Base-by-base conservation (phyloP, 2,888 invertebrate genomes). In the Galerucella pusilla region DNA sequence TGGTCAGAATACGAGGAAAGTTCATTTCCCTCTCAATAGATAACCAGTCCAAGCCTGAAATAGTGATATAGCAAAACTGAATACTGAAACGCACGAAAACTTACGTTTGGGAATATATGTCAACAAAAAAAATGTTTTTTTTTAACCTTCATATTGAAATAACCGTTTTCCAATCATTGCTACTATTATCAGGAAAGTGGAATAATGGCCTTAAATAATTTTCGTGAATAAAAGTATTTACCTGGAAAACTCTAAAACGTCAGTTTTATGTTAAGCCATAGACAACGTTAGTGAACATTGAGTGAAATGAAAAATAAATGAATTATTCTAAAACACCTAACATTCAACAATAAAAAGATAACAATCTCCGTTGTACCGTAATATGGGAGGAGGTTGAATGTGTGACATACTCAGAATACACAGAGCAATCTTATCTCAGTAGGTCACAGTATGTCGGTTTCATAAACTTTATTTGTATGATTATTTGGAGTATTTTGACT, bases 361-460 rank as follows among this genome's bases (percentile, higher is more conserved):
- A 83, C 83, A 83, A 82, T 82, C 83, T 7, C 35, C 81, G 81
- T 77, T 74, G 77, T 59, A 66, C 80, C 69, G 80, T 84, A 84
- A 85, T 85, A 85, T 85, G 85, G 81, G 79, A 59, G n/a, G 49
- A 35, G 61, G 64, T 75, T 73, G 76, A 73, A 75, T 77, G 78
- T 78, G 76, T 71, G 73, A 77, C 76, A 68, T 70, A 75, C 71
- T 77, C 79, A 84, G 84, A 83, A 83, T 82, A 82, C 84, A 81
- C 80, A 81, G 78, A 82, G 83, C 81, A 82, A 77, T 80, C 74
- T 79, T 73, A 78, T 77, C 74, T 74, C 77, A 75, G 75, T 80
- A 88, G 89, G 93, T 94, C 94, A 97, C 92, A 97, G 94, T 90
- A 97, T 97, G 88, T 97, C 97, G 81, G 97, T 97, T 90, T 97